Conservation (phyloP, 2,113 vertebrate species). For the Tinamus guttatus region DNA sequence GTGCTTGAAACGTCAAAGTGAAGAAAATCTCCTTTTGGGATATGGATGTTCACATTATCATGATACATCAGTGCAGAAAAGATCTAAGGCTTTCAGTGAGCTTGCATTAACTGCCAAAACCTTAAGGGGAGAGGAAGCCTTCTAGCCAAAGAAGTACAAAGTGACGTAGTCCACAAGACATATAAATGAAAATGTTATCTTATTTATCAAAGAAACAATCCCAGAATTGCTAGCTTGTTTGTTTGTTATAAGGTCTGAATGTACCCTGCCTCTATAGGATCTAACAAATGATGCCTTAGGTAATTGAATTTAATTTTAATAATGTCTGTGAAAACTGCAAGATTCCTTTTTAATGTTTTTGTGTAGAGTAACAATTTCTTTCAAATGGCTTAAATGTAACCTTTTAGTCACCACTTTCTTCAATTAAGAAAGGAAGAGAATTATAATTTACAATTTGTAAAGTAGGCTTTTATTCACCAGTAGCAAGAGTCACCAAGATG, state of each 20-base stretch:
- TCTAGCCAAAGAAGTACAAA: background rate
- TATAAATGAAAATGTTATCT: background rate
- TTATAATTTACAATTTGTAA: background rate
- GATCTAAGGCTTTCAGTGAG: background rate
- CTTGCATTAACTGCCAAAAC: background rate
- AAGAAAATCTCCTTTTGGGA: background rate
- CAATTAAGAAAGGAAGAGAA: background rate
- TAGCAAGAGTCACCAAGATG: background rate
- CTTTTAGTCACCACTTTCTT: background rate
- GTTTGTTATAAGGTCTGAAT: background rate
- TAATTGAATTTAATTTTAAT: background rate
- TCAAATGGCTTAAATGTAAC: background rate
- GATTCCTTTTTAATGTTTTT: background rate
- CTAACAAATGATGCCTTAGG: background rate
- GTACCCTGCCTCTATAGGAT: background rate
- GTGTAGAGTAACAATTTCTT: background rate
- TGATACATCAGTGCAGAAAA: background rate
- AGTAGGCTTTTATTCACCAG: background rate
- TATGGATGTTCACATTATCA: background rate
- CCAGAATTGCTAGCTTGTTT: background rate
- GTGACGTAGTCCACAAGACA: background rate
- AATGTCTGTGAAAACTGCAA: background rate
- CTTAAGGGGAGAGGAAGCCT: background rate
- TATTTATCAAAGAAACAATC: background rate
- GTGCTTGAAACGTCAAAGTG: too few relatives aligned